Evolutionary conservation across 2,888 invertebrate species (phyloP).

Genomic region (Aricia artaxerxes): DNA sequence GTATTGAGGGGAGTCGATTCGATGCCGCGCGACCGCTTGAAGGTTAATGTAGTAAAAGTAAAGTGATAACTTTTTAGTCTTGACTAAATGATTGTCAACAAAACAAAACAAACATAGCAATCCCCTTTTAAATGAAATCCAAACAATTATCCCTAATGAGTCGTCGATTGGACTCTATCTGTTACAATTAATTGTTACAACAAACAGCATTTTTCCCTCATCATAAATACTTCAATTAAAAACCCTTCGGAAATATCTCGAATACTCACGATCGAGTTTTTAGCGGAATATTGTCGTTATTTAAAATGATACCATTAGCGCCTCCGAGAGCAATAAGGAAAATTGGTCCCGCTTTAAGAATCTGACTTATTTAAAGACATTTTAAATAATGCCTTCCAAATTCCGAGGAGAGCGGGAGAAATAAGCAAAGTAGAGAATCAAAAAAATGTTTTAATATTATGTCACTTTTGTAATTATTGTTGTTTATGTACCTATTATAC

Average conservation of each 20-base stretch:
- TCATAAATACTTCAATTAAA: background rate
- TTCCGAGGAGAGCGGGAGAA: background rate
- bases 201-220: background rate
- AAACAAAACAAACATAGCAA: background rate
- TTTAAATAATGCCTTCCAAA: constrained; percentile 2
- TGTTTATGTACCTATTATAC: no score
- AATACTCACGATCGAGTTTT: constrained; percentile 13
- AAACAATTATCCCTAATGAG: background rate
- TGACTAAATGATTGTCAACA: background rate
- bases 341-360: background rate
- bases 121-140: background rate
- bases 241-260: background rate
- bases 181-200: background rate
- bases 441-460: background rate
- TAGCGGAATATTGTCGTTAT: constrained; percentile 7
- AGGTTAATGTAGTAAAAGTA: no score
- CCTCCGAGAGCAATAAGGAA: constrained; percentile 2
- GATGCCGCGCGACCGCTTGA: no score
- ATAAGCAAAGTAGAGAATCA: background rate
- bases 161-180: background rate
- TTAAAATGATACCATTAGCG: constrained; percentile 11
- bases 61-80: background rate
- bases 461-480: background rate
- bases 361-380: background rate
- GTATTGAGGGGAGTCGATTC: no score